Percentiles rank a stretch among this genome's conserved stretches.
Conservation (phyloP, 1,140 invertebrate genomes). For the Aphaenogaster floridana region DNA sequence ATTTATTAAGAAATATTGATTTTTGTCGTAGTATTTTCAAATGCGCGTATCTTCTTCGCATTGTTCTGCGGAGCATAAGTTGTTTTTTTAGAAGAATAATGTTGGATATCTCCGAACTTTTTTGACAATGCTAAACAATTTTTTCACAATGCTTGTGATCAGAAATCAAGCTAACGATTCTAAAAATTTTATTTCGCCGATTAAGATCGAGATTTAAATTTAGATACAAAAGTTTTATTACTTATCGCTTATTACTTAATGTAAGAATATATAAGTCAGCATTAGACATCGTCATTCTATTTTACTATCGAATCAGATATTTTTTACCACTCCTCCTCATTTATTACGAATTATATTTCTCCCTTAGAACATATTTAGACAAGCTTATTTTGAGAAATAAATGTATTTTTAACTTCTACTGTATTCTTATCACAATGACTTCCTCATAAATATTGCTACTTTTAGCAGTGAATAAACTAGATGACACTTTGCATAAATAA, state of each 20-base stretch:
- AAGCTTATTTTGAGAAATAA: constrained; percentile 1
- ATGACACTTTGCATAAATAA: constrained; percentile 10
- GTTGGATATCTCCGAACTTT: not conserved
- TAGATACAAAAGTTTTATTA: not conserved
- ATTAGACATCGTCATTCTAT: not conserved
- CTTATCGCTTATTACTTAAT: not conserved
- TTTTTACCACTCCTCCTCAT: not conserved
- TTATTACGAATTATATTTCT: not conserved
- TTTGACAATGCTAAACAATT: not conserved
- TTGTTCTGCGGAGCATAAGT: constrained; percentile 29
- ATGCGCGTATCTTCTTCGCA: constrained; percentile 38
- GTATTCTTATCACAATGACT: not conserved
- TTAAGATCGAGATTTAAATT: not conserved
- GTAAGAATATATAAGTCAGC: not conserved
- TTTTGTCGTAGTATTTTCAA: constrained; percentile 26
- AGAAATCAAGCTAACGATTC: not conserved
- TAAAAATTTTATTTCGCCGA: not conserved
- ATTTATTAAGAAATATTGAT: constrained; percentile 64
- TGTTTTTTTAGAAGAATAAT: not conserved
- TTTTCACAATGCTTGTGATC: constrained; percentile 33
- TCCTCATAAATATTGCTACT: not conserved
- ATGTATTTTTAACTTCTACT: not conserved
- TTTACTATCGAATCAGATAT: constrained; percentile 13
- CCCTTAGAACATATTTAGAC: not conserved
- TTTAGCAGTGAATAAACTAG: constrained; percentile 3